phyloP scores from a whole-genome alignment of 2,797 vertebrate genomes.

The Crocodylus rhombifer region DNA sequence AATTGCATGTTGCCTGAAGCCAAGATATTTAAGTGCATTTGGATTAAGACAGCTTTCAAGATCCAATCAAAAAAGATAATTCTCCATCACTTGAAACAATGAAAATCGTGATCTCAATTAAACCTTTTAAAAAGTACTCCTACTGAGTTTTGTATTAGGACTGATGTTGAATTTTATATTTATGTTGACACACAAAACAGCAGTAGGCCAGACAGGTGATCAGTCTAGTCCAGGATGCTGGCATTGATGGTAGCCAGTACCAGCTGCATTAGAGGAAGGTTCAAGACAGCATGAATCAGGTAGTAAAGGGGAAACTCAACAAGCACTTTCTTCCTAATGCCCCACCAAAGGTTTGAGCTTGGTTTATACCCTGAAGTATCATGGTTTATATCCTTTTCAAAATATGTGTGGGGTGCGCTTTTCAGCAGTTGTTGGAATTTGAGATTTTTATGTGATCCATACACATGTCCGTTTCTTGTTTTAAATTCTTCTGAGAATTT shows the following conservation, averaged over 20 bases:
- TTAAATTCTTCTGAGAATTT: not conserved
- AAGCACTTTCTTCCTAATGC: not conserved
- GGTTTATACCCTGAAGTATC: not conserved
- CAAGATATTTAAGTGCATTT: not conserved
- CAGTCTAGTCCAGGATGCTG: not conserved
- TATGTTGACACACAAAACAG: not conserved
- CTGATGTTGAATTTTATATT: not conserved
- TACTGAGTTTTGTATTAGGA: not conserved
- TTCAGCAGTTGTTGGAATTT: not conserved
- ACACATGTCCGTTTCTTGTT: not conserved
- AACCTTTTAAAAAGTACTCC: constrained; percentile 14
- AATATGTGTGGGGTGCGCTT: not conserved
- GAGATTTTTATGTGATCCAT: not conserved
- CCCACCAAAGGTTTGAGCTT: not conserved
- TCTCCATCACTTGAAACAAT: not conserved
- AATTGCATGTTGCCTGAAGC: constrained; percentile 3
- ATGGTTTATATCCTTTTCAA: not conserved
- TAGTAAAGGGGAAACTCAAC: not conserved
- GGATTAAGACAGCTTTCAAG: not conserved
- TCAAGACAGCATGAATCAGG: not conserved
- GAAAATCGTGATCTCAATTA: not conserved
- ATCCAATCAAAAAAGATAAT: not conserved
- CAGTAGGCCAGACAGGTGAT: not conserved
- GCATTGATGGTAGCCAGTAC: not conserved
- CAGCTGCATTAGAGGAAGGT: not conserved